These are phyloP conservation scores for Agrochola circellaris DNA, from an alignment of 2,888 invertebrate genomes.

Conservation along the genomic window DNA sequence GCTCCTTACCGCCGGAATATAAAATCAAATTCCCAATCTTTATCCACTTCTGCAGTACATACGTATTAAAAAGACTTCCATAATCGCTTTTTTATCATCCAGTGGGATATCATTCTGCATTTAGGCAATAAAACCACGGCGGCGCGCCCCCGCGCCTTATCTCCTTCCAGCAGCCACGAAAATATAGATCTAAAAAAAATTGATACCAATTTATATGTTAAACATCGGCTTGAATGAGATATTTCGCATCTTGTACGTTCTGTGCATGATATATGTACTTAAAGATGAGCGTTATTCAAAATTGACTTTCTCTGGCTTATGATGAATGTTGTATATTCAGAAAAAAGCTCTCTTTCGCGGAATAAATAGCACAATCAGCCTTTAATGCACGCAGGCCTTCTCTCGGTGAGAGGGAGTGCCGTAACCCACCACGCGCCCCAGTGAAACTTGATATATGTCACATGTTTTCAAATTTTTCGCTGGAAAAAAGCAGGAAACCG, in stretches of 20 bases:
- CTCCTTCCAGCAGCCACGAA: conserved; percentile 80
- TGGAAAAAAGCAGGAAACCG: too few relatives aligned
- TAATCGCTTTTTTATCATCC: conserved; percentile 76
- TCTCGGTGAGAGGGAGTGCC: too few relatives aligned
- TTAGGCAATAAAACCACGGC: conserved; percentile 80
- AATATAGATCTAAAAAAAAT: conserved; percentile 87
- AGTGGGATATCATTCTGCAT: conserved; percentile 77
- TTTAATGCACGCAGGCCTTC: too few relatives aligned
- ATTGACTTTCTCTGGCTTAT: conserved; percentile 60
- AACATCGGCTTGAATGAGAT: conserved; percentile 85
- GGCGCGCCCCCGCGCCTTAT: conserved; percentile 78
- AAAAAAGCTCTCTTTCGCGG: not conserved
- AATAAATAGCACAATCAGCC: not conserved
- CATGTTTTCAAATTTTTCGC: too few relatives aligned
- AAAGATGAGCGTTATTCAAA: conserved; percentile 66
- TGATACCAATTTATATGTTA: conserved; percentile 89
- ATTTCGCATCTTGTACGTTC: conserved; percentile 79
- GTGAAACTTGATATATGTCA: too few relatives aligned
- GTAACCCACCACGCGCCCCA: too few relatives aligned
- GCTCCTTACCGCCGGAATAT: conserved; percentile 37
- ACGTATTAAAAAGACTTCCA: conserved; percentile 68
- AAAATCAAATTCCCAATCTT: conserved; percentile 63
- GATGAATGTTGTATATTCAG: conserved; percentile 54
- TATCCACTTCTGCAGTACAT: conserved; percentile 61
- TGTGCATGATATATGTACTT: conserved; percentile 73